These are phyloP conservation scores for Drosophila flavopinicola DNA, from an alignment of 2,888 invertebrate genomes.

Conservation along the genomic window DNA sequence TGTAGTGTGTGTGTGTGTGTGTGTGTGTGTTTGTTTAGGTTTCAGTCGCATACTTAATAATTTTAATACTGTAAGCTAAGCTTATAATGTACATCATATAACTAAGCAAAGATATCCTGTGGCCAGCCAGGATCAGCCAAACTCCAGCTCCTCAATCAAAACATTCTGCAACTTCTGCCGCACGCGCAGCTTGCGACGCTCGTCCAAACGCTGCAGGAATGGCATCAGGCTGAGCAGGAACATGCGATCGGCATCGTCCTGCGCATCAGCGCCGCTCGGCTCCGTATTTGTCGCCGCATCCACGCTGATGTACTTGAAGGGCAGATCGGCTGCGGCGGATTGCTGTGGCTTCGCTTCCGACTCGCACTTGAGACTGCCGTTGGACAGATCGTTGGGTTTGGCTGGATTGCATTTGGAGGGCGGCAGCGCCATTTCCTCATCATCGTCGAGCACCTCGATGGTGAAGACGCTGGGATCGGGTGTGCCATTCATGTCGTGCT, in stretches of 20 bases:
- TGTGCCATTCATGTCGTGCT: conserved; percentile 17
- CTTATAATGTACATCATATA: conserved; percentile 54
- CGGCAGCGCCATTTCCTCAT: conserved; percentile 60
- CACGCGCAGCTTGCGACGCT: conserved; percentile 72
- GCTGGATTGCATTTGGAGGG: conserved; percentile 19
- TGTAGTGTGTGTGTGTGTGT: conserved; percentile 5
- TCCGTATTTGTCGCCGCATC: conserved; percentile 71
- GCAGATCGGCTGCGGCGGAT: conserved; percentile 28
- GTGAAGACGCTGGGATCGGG: conserved; percentile 63
- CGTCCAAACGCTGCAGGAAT: conserved; percentile 73
- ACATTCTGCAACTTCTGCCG: conserved; percentile 79
- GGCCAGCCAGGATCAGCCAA: conserved; percentile 53
- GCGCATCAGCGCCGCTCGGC: conserved; percentile 24
- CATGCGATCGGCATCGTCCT: conserved; percentile 77
- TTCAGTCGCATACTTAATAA: conserved; percentile 60
- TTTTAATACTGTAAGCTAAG: conserved; percentile 74
- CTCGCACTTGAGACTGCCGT: conserved; percentile 49
- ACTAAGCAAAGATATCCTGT: conserved; percentile 4
- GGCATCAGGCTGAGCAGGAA: conserved; percentile 77
- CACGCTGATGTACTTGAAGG: conserved; percentile 59
- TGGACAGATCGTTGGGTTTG: conserved; percentile 1
- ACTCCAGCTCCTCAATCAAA: conserved; percentile 72
- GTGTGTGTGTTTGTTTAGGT: conserved; percentile 7
- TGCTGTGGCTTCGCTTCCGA: conserved; percentile 40
- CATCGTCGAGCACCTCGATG: conserved; percentile 76